Percentiles rank a stretch among this genome's conserved stretches.
These are phyloP conservation scores for Gymnoscelis rufifasciata DNA, from an alignment of 2,888 invertebrate species.

Conservation along the genomic window DNA sequence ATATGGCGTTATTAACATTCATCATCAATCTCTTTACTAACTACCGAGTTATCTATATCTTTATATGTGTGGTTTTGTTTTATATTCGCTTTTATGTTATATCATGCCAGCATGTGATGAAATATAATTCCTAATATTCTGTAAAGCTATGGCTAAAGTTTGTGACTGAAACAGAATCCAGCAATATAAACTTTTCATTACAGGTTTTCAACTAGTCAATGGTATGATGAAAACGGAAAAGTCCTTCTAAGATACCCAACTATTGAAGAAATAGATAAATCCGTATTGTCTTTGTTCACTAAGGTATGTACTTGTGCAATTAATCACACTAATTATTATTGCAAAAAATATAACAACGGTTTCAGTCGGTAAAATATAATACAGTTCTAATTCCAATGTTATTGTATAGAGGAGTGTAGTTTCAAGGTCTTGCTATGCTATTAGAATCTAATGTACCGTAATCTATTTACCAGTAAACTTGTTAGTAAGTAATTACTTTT, in stretches of 20 bases:
- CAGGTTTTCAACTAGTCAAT: slow-evolving; percentile 88
- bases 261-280: slow-evolving; percentile 71
- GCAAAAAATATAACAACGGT: slow-evolving; percentile 9
- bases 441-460: too few relatives aligned
- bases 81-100: too few relatives aligned
- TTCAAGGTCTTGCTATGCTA: slow-evolving; percentile 13
- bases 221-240: slow-evolving; percentile 90
- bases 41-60: too few relatives aligned
- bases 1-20: too few relatives aligned
- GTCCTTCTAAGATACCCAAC: slow-evolving; percentile 78
- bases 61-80: too few relatives aligned
- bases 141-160: too few relatives aligned
- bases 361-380: slow-evolving; percentile 1
- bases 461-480: too few relatives aligned
- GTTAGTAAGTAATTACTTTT: too few relatives aligned
- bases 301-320: slow-evolving; percentile 46
- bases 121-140: too few relatives aligned
- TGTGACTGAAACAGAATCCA: not conserved
- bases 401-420: slow-evolving; percentile 10
- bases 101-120: too few relatives aligned
- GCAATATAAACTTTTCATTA: slow-evolving; percentile 18
- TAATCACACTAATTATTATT: slow-evolving; percentile 15
- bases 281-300: slow-evolving; percentile 60
- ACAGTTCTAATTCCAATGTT: not conserved
- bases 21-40: too few relatives aligned